Evolutionary conservation across 2,113 vertebrate species (phyloP), one percentile per base, ranked within the genome.

Genomic region (Esox niger): DNA sequence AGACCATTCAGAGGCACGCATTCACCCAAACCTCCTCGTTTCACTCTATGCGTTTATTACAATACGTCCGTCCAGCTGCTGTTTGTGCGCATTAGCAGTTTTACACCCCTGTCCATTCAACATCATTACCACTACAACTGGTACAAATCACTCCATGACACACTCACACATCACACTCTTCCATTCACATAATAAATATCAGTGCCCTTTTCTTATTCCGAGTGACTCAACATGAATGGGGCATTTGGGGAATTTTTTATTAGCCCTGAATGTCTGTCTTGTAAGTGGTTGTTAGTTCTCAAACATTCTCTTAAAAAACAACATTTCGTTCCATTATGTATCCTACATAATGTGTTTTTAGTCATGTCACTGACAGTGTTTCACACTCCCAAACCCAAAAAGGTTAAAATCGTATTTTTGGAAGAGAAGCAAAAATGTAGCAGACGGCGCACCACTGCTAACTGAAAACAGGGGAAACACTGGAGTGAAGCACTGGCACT

Each of bases 81-180:
- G 47, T 52, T n/a, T 21, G 47, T 23, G 47, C 0, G 47, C 47
- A 52, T 11, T 15, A 21, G n/a, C n/a, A n/a, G n/a, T 52, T 21
- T 52, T 21, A 15, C n/a, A 52, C 47, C n/a, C 21, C 7, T 33
- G 26, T 23, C 26, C 4, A 26, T 6, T n/a, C 29, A 17, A 64
- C 55, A 56, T 30, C 3, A 21, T 20, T 15, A 52, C 58, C 27
- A 15, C 15, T 25, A 27, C 55, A 6, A 11, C n/a, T n/a, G n/a
- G n/a, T n/a, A 11, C 20, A 25, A 25, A 46, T 10, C 52, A 59
- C 27, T 8, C 32, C 17, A 43, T 20, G n/a, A 29, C 30, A 56
- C 61, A 56, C 47, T n/a, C 59, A 30, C 20, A 61, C 69, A 71
- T 62, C 49, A 75, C 55, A 66, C 15, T 30, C n/a, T 60, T 64